Conservation (phyloP, 2,113 vertebrate genomes). For the Emydocephalus ijimae region DNA sequence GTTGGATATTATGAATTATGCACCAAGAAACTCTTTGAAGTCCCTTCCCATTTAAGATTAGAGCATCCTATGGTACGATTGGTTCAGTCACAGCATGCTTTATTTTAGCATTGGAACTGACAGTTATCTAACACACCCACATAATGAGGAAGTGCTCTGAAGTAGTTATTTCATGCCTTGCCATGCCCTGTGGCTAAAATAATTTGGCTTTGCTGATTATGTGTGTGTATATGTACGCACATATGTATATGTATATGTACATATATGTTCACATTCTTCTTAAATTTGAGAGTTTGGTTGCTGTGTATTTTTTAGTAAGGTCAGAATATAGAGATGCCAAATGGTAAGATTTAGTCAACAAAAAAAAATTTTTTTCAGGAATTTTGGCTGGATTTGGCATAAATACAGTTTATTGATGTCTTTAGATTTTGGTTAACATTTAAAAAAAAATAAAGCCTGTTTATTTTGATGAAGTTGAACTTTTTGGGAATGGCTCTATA, state of each 20-base stretch:
- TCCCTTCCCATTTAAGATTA: constrained; percentile 48
- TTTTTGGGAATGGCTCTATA: constrained; percentile 61
- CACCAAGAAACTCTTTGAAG: constrained; percentile 10
- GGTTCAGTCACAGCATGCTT: constrained; percentile 56
- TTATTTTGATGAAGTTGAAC: constrained; percentile 65
- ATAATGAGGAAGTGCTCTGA: constrained; percentile 69
- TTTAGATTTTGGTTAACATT: not conserved
- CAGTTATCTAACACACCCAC: constrained; percentile 78
- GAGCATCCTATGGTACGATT: constrained; percentile 16
- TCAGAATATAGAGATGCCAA: constrained; percentile 42
- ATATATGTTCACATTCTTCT: constrained; percentile 31
- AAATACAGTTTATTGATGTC: constrained; percentile 1
- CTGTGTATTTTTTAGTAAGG: constrained; percentile 33
- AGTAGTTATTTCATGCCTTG: constrained; percentile 76
- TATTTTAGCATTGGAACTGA: constrained; percentile 71
- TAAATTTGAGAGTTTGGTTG: constrained; percentile 58
- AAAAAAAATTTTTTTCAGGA: constrained; percentile 51
- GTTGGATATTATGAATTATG: constrained; percentile 18
- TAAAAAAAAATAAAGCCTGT: constrained; percentile 52
- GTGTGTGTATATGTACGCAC: no score
- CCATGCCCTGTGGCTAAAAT: constrained; percentile 75
- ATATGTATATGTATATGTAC: not conserved
- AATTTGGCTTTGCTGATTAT: constrained; percentile 67
- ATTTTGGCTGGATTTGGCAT: not conserved
- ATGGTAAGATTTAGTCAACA: constrained; percentile 53